Conservation (phyloP, 2,113 vertebrate genomes). For the Zootoca vivipara region DNA sequence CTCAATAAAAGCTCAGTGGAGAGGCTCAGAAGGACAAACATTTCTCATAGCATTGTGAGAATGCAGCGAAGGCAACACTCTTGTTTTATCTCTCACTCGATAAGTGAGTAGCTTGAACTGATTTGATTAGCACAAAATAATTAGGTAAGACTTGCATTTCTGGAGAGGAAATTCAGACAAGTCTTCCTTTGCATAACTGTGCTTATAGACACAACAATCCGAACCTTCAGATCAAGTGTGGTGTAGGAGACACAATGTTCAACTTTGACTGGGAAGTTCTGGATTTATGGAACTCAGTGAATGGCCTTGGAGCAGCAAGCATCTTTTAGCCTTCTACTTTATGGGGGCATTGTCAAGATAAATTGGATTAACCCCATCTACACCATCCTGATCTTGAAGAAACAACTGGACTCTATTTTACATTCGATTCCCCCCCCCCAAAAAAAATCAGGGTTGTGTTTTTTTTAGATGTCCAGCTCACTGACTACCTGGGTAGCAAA, state of each 20-base stretch:
- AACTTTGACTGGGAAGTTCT: background rate
- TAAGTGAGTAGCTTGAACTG: background rate
- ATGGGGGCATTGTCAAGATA: too few species aligned
- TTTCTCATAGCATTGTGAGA: background rate
- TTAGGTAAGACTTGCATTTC: background rate
- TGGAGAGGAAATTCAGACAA: background rate
- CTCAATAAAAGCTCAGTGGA: constrained; percentile 2
- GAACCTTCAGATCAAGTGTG: background rate
- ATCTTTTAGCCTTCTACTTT: background rate
- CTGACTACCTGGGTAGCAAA: background rate
- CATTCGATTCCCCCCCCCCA: too few species aligned
- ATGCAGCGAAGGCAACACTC: background rate
- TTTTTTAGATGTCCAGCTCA: background rate
- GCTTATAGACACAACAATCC: background rate
- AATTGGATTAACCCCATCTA: background rate
- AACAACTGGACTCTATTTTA: too few species aligned
- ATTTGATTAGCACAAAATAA: background rate
- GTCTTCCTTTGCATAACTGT: background rate
- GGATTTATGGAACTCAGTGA: background rate
- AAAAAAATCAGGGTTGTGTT: background rate
- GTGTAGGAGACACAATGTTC: background rate
- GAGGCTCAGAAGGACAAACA: background rate
- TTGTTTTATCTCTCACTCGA: background rate
- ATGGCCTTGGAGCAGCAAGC: background rate
- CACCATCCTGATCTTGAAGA: too few species aligned